These are phyloP conservation scores for Amazona guildingii DNA, from an alignment of 2,113 vertebrate genomes.

Conservation along the genomic window DNA sequence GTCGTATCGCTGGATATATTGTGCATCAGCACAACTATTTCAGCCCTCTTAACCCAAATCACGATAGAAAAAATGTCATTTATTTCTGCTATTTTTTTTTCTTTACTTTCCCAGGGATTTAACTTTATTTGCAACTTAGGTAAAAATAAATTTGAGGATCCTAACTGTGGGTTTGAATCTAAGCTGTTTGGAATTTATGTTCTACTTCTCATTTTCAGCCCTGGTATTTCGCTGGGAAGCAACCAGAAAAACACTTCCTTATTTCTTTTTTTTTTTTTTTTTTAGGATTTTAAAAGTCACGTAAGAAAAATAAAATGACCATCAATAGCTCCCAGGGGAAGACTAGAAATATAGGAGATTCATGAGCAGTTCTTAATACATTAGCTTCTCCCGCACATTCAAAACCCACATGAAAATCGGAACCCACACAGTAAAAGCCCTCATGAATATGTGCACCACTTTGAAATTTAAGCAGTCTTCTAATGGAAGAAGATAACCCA, in stretches of 20 bases:
- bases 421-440: background rate
- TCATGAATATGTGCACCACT: background rate
- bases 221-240: conserved; percentile 39
- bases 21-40: background rate
- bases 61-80: background rate
- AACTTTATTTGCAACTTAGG: background rate
- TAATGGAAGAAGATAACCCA: background rate
- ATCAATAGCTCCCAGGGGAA: conserved; percentile 42
- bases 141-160: conserved; percentile 27
- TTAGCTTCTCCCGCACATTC: conserved; percentile 26
- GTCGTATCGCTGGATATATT: background rate
- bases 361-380: conserved; percentile 44
- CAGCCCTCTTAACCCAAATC: background rate
- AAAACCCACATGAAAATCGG: conserved; percentile 4
- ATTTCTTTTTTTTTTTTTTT: background rate
- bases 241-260: conserved; percentile 25
- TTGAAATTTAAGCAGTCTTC: conserved; percentile 2
- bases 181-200: conserved; percentile 55
- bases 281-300: conserved; percentile 52
- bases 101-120: background rate
- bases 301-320: conserved; percentile 72
- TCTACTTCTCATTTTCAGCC: background rate
- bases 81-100: background rate
- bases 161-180: conserved; percentile 6
- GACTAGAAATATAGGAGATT: conserved; percentile 45